phyloP scores from a whole-genome alignment of 2,797 vertebrate genomes.

The Trachops cirrhosus region DNA sequence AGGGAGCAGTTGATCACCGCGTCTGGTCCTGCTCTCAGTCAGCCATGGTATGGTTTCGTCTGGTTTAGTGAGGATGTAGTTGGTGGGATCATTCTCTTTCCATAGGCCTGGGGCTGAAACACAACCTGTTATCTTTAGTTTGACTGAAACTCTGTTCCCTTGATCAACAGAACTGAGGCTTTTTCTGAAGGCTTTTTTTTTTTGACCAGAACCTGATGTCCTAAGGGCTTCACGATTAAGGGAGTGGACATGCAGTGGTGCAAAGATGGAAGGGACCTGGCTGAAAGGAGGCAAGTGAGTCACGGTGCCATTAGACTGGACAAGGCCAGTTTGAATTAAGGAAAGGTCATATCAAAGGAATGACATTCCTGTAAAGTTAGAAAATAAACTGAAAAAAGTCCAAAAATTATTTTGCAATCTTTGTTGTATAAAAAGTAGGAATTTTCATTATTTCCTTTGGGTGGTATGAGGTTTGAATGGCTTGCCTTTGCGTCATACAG shows the following conservation, averaged over 20 bases:
- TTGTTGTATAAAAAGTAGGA: background rate
- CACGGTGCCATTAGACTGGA: background rate
- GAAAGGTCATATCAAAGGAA: background rate
- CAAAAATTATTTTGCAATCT: background rate
- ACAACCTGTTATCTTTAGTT: background rate
- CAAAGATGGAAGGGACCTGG: background rate
- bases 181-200: background rate
- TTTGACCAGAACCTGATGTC: background rate
- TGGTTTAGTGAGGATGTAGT: background rate
- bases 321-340: background rate
- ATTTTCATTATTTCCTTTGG: background rate
- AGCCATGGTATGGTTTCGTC: background rate
- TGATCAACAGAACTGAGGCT: background rate
- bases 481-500: background rate
- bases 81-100: background rate
- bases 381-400: background rate
- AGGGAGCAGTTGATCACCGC: background rate
- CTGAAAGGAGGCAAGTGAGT: background rate
- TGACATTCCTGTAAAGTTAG: background rate
- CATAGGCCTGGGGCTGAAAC: background rate
- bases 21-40: background rate
- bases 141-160: background rate
- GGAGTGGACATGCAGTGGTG: background rate
- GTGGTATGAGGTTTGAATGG: background rate
- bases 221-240: background rate